phyloP scores from a whole-genome alignment of 1,140 invertebrate genomes.

The Trichomalopsis sarcophagae region DNA sequence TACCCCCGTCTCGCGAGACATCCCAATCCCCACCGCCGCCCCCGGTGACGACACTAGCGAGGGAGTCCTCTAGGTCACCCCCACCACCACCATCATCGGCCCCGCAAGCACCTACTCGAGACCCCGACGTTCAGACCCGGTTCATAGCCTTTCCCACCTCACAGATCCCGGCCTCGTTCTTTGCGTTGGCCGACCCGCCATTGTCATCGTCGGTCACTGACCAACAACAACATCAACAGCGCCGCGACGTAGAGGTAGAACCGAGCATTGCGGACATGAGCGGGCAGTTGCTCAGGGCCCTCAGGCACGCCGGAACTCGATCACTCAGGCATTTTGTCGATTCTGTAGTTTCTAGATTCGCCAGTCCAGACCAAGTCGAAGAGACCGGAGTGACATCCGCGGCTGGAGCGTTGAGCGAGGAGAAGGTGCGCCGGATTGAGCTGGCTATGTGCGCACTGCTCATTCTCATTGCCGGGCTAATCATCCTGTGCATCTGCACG shows the following conservation, averaged over 20 bases:
- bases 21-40: constrained; percentile 31
- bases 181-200: constrained; percentile 52
- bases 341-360: constrained; percentile 77
- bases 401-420: constrained; percentile 67
- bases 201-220: constrained; percentile 19
- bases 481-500: constrained; percentile 82
- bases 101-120: neutral
- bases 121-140: constrained; percentile 39
- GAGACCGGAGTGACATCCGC: neutral
- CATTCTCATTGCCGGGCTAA: constrained; percentile 82
- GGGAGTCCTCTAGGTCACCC: constrained; percentile 57
- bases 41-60: constrained; percentile 15
- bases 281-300: constrained; percentile 80
- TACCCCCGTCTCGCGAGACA: neutral
- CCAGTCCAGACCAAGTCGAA: constrained; percentile 61
- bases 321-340: constrained; percentile 80
- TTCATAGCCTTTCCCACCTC: constrained; percentile 65
- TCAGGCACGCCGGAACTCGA: constrained; percentile 78
- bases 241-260: constrained; percentile 55
- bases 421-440: constrained; percentile 82
- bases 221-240: constrained; percentile 1
- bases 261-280: constrained; percentile 76
- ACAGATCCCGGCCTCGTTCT: constrained; percentile 64
- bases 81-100: neutral
- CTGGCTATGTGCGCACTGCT: constrained; percentile 84